Conservation (phyloP, 2,797 vertebrate species). For the Pelochelys cantorii region DNA sequence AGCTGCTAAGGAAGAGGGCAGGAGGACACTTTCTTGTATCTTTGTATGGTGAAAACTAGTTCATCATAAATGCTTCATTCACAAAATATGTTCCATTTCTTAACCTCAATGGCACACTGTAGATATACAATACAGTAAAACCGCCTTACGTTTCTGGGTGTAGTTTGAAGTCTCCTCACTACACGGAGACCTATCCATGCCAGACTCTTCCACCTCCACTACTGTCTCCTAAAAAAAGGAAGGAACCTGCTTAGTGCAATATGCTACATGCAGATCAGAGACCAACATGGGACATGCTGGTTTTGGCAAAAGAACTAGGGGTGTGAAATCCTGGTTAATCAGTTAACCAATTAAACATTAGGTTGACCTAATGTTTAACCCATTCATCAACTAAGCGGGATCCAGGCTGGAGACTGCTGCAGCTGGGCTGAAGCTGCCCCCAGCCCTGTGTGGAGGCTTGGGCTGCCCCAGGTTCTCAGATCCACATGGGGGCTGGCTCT, state of each 20-base stretch:
- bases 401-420: too few relatives aligned
- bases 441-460: too few relatives aligned
- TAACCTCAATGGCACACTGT: background rate
- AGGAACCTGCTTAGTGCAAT: background rate
- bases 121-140: background rate
- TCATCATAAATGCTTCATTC: background rate
- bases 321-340: too few relatives aligned
- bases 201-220: constrained; percentile 38
- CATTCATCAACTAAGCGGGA: too few relatives aligned
- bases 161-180: constrained; percentile 26
- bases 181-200: constrained; percentile 56
- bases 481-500: too few relatives aligned
- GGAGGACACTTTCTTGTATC: background rate
- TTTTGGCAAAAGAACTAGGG: background rate
- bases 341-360: too few relatives aligned
- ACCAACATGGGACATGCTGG: background rate
- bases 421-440: too few relatives aligned
- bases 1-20: background rate
- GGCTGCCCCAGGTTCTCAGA: too few relatives aligned
- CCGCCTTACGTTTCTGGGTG: constrained; percentile 63
- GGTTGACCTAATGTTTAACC: too few relatives aligned
- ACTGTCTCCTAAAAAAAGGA: constrained; percentile 51
- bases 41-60: background rate
- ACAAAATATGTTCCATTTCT: background rate
- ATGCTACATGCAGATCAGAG: background rate